Evolutionary conservation across 2,113 vertebrate genomes (phyloP).

Genomic region (Pygoscelis adeliae): DNA sequence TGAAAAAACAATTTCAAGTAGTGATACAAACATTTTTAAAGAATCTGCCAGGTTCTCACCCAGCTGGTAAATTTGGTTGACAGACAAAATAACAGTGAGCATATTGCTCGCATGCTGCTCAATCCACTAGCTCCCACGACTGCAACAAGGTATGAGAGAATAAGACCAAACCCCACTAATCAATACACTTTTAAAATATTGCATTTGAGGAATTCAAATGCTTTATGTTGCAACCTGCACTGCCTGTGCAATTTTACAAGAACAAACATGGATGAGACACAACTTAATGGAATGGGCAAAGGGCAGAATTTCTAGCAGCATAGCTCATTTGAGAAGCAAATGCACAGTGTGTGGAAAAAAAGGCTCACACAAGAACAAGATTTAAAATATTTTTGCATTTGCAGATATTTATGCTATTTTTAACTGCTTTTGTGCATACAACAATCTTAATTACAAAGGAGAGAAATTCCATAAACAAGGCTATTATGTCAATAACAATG

Average conservation of each 20-base stretch:
- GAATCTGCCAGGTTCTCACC: constrained; percentile 7
- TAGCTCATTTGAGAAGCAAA: constrained; percentile 8
- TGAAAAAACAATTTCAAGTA: constrained; percentile 23
- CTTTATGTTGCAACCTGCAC: neutral
- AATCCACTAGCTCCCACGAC: neutral
- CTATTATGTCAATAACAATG: constrained; percentile 45
- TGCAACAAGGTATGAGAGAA: neutral
- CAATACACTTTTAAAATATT: neutral
- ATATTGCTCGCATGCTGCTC: constrained; percentile 17
- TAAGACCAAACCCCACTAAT: neutral
- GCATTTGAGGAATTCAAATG: neutral
- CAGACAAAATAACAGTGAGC: constrained; percentile 19
- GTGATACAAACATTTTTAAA: neutral
- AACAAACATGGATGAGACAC: neutral
- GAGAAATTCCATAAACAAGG: constrained; percentile 36
- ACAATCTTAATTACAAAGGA: constrained; percentile 40
- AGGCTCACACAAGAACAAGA: neutral
- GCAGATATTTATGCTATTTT: constrained; percentile 17
- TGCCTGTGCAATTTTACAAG: neutral
- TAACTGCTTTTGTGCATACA: constrained; percentile 40
- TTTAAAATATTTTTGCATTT: constrained; percentile 11
- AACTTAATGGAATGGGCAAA: neutral
- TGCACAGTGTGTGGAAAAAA: neutral
- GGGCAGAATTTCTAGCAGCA: neutral
- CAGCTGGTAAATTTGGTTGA: neutral